Base-by-base conservation (phyloP, 2,113 vertebrate genomes). In the Entosphenus tridentatus region DNA sequence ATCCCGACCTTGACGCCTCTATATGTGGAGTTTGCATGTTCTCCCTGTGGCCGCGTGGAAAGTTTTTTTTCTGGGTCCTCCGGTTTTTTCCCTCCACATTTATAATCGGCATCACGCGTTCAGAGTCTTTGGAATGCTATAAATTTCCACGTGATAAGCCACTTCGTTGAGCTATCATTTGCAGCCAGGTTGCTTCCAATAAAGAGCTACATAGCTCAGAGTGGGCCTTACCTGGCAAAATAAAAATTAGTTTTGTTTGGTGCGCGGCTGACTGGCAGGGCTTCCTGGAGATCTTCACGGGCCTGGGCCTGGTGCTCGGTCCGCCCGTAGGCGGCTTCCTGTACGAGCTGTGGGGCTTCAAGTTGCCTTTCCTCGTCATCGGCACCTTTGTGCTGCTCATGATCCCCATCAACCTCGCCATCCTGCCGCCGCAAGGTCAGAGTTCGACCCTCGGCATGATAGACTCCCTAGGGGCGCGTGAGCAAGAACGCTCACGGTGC, bases 301-400 rank as follows among this genome's bases (percentile, higher is more conserved):
- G 90, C 10, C 80, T 98, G 0, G 92, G 92, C 6, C 75, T 98
- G 2, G 85, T 92, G 2, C 57, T 95, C 16, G 93, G 93, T 1
- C 93, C 93, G 0, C 90, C 92, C 2, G 69, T 98, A 12, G 93
- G 93, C 70, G 90, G 89, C 4, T 83, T 89, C 80, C 77, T 96
- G 56, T 98, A 95, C 76, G 85, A 98, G 3, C 72, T 83, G 0
- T 96, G 88, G 77, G 90, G 89, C 68, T 98, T 93, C 16, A 81
- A 92, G 75, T 68, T 88, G 16, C 93, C 90, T 67, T 98, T 98
- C 70, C 76, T 95, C 76, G 72, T 77, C 2, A 78, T 95, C 62
- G 92, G 93, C 57, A 82, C 85, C 21, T 1, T 92, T 67, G 78
- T 92, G 39, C 73, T 96, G 72, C 11, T 84, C 14, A 80, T 92